Evolutionary conservation across 2,888 invertebrate species (phyloP), one percentile per base, ranked within the genome.

Genomic region (Bombylius discolor): DNA sequence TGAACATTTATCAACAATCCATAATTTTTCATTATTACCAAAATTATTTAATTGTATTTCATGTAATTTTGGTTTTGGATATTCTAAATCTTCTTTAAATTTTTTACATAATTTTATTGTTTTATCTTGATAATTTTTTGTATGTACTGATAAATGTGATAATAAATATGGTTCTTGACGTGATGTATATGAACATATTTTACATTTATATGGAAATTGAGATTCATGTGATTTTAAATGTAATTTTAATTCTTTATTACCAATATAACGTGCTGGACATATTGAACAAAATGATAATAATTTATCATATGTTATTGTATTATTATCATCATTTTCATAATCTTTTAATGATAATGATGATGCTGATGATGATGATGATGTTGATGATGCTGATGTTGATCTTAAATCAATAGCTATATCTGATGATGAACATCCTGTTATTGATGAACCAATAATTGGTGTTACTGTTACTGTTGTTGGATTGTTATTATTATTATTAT

Each of bases 231-330:
- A 66, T 8, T 83, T 79, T 59, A 81, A 74, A 66, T 93, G 92
- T 58, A 83, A 81, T 56, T 79, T 78, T 55, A 87, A 76, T 69
- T 92, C 91, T 64, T 80, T 81, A 61, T 83, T 83, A 62, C 82
- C 83, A 59, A 89, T 81, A 73, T 84, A 93, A 67, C 91, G 80
- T 0, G 91, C 89, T 2, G 92, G 92, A 70, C 92, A 93, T 63
- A 85, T 82, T 58, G 81, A 78, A 70, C 92, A 93, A 67, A 87
- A 89, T 65, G 83, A 83, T 55, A 89, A 69, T 7, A 77, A 63
- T 55, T 72, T 73, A 45, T 72, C 70, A 33, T 47, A 84, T 78
- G 67, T 85, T 54, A 59, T 49, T 65, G 63, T 46, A 9, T 39
- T 39, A 14, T 45, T 5, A 14, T 14, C 4, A 45, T 12, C n/a